Base-by-base conservation (phyloP, 2,113 vertebrate genomes). In the Podarcis cretensis region DNA sequence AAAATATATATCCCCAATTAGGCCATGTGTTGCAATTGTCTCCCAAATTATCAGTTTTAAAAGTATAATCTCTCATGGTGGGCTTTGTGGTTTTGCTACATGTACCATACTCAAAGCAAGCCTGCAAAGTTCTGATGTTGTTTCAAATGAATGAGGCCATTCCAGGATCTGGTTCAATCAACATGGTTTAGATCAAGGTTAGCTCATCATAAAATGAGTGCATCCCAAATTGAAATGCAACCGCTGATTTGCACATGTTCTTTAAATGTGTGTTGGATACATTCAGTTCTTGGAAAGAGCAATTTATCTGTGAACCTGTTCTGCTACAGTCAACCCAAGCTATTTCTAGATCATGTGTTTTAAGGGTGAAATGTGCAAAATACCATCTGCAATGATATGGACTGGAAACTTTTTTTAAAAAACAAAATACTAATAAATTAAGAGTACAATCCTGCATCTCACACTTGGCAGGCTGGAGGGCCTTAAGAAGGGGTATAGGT, bases 1-100 rank as follows among this genome's bases (percentile, higher is more conserved):
- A 95, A 96, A 10, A 54, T 54, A 54, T 54, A 54, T 94, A 92
- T 83, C 90, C 90, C 83, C 91, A 94, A 68, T 95, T 95, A 95
- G 91, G 84, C 63, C 74, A 81, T 54, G 57, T 27, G 94, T 93
- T 86, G 83, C 89, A 90, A 40, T 94, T 89, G 74, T 91, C 93
- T 92, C 35, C 81, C 91, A 89, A 73, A 82, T 87, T 85, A 93
- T 78, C 90, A 85, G 23, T 30, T 94, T 84, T 86, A 63, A 83
- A 94, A 91, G 86, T 89, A 88, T 73, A 90, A 88, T 35, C 18
- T 37, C 78, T 63, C 71, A 6, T 0, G 40, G 1, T 1, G 3
- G 35, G 21, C 65, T 12, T 30, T 27, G 8, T 18, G 63, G 78
- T 57, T 54, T 66, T 81, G 68, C 57, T 25, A 40, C 68, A 25